Evolutionary conservation across 2,888 invertebrate genomes (phyloP).

Genomic region (Pecten maximus): DNA sequence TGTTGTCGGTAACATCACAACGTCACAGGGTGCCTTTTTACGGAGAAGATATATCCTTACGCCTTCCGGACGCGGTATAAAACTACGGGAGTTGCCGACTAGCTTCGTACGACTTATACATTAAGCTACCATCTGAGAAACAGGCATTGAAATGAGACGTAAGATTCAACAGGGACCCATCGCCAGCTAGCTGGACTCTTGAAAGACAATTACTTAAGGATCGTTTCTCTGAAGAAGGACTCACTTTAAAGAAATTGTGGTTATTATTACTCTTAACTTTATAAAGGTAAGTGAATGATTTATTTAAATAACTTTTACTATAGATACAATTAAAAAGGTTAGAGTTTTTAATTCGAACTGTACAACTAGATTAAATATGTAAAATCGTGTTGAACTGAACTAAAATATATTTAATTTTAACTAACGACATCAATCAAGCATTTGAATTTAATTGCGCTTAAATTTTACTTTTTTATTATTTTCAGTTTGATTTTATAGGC

Average conservation of each 20-base stretch:
- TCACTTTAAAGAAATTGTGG: neutral
- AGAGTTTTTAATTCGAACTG: no score
- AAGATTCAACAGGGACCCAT: neutral
- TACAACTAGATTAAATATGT: no score
- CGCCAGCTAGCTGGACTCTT: neutral
- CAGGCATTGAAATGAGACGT: conserved; percentile 2
- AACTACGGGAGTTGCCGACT: neutral
- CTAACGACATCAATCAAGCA: no score
- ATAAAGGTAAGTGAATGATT: neutral
- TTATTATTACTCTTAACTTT: neutral
- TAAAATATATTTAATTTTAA: no score
- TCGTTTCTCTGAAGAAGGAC: neutral
- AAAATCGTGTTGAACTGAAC: no score
- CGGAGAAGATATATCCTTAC: conserved; percentile 9
- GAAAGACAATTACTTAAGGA: neutral
- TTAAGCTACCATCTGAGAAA: neutral
- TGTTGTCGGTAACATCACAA: conserved; percentile 17
- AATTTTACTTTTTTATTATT: no score
- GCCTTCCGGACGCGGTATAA: conserved; percentile 4
- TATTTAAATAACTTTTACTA: no score
- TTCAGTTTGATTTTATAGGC: no score
- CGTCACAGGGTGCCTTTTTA: conserved; percentile 25
- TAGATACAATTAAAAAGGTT: no score
- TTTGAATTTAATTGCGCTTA: no score
- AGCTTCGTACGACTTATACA: conserved; percentile 20